A percentile compares a stretch with the other conserved stretches of the same genome.
Evolutionary conservation across 1,140 invertebrate genomes (phyloP).

Genomic region (Papilio dardanus): DNA sequence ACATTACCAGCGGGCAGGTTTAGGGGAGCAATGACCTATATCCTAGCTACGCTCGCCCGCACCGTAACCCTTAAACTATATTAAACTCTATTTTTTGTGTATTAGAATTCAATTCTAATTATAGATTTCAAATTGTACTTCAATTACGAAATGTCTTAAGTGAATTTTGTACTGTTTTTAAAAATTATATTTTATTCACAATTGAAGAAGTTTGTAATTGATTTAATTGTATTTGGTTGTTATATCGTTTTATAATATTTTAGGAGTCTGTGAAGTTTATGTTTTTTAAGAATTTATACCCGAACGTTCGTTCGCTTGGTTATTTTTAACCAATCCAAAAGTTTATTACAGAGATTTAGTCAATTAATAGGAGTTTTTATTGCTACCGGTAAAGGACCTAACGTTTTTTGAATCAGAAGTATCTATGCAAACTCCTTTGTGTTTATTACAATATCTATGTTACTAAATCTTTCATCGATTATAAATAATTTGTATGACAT

Average conservation of each 20-base stretch:
- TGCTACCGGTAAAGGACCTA: slow-evolving; percentile 74
- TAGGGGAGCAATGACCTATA: slow-evolving; percentile 82
- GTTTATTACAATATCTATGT: not conserved
- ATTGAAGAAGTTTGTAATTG: slow-evolving; percentile 58
- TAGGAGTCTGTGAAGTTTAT: slow-evolving; percentile 66
- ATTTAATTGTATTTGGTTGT: slow-evolving; percentile 35
- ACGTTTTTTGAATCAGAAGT: slow-evolving; percentile 61
- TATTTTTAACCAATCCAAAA: slow-evolving; percentile 80
- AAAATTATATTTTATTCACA: slow-evolving; percentile 71
- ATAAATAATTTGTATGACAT: too few species aligned
- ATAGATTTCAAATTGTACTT: slow-evolving; percentile 63
- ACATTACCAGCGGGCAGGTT: slow-evolving; percentile 79
- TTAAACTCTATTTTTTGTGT: slow-evolving; percentile 77
- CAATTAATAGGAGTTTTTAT: slow-evolving; percentile 81
- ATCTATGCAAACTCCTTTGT: slow-evolving; percentile 38
- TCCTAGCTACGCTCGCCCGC: slow-evolving; percentile 67
- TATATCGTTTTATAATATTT: not conserved
- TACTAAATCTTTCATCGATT: too few species aligned
- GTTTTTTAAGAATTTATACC: slow-evolving; percentile 81
- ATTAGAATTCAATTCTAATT: slow-evolving; percentile 77
- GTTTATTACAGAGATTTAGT: slow-evolving; percentile 79
- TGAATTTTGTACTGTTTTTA: slow-evolving; percentile 57
- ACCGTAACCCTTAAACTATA: slow-evolving; percentile 59
- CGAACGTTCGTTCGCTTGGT: slow-evolving; percentile 61
- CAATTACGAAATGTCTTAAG: slow-evolving; percentile 63